Evolutionary conservation across 2,888 invertebrate genomes (phyloP), one percentile per base, ranked within the genome.

Genomic region (Acronicta alni): DNA sequence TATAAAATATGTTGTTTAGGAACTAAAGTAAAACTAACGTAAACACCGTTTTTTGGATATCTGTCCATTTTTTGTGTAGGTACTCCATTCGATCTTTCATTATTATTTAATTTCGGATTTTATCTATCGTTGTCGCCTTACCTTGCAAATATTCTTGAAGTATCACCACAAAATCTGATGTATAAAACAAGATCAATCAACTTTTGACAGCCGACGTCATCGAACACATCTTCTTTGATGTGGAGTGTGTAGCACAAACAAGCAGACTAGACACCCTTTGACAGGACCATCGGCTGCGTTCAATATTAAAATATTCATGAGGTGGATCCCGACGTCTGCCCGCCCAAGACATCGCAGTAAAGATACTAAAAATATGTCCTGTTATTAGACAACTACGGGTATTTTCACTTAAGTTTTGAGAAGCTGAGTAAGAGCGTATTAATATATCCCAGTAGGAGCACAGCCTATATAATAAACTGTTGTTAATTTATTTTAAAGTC

Each of bases 251-350:
- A 54, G 39, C 41, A 60, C 72, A 77, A 75, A 79, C 78, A 79
- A 39, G 68, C 54, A 53, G 53, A 57, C 56, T 52, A 64, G 71
- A 48, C 57, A 60, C 65, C 79, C 81, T 87, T 84, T 82, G 85
- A 84, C 68, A 72, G 51, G 55, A 54, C 54, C 39, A 53, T 67
- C 60, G 57, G 26, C 49, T 49, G 61, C 63, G 79, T 75, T 83
- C 77, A 82, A 85, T 86, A 87, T 87, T 89, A 69, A 86, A 79
- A 83, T 88, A 88, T 89, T 87, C 86, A 87, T 86, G 83, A 82
- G 66, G 32, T 58, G 58, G 44, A 45, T 57, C 57, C 53, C 51
- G 72, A 73, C 56, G 75, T 79, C 71, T 68, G 54, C 44, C 48
- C 60, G 52, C 37, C 49, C 30, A 66, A 62, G 53, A 59, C 53